A percentile compares a stretch with the other conserved stretches of the same genome.
Evolutionary conservation across 2,888 invertebrate genomes (phyloP).

Genomic region (Blastobasis adustella): DNA sequence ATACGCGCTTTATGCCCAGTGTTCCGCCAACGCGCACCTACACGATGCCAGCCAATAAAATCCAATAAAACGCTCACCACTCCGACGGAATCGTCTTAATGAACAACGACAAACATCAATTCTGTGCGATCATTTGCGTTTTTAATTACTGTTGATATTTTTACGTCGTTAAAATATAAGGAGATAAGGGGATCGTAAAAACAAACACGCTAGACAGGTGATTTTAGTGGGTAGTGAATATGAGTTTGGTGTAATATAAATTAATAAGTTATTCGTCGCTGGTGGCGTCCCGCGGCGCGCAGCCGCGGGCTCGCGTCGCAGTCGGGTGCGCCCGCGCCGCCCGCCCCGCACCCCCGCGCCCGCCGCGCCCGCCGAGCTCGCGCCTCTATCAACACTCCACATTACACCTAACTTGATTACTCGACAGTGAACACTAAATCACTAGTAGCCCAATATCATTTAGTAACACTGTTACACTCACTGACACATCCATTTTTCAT

Average conservation of each 20-base stretch:
- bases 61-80: constrained; percentile 57
- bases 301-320: constrained; percentile 15
- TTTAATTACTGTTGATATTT: constrained; percentile 69
- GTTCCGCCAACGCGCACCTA: too few relatives aligned
- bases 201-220: constrained; percentile 68
- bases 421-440: too few relatives aligned
- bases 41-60: constrained; percentile 35
- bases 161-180: constrained; percentile 64
- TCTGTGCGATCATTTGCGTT: constrained; percentile 51
- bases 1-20: constrained; percentile 16
- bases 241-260: constrained; percentile 64
- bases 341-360: not conserved
- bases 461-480: too few relatives aligned
- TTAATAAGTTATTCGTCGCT: constrained; percentile 63
- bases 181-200: constrained; percentile 57
- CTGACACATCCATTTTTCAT: not conserved
- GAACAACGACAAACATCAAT: constrained; percentile 55
- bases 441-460: too few relatives aligned
- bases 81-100: constrained; percentile 40
- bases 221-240: constrained; percentile 53
- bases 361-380: not conserved
- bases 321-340: constrained; percentile 9
- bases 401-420: not conserved
- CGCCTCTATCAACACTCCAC: not conserved
- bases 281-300: constrained; percentile 21